Evolutionary conservation across 2,888 invertebrate genomes (phyloP), one percentile per base, ranked within the genome.

Genomic region (Mesoligia furuncula): DNA sequence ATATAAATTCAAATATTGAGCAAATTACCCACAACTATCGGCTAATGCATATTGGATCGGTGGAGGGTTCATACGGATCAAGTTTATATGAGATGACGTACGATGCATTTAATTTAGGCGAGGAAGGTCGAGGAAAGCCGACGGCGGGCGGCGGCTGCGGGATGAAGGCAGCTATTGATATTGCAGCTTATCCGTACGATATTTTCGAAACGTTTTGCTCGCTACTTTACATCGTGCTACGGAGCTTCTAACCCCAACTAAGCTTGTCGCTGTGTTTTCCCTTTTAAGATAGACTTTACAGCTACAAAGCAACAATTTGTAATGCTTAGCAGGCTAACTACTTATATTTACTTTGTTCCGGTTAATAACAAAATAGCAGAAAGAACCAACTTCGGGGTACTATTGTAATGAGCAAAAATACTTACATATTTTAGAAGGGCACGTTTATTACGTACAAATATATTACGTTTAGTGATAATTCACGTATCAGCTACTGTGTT

Each of bases 81-180:
- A 81, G 69, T 76, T 69, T 51, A 64, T 61, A 69, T 61, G 69
- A 61, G 69, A 59, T 83, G 62, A 57, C 80, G 61, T 66, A 42
- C 59, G 65, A 45, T 78, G 70, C 66, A 72, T 65, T 75, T 73
- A 79, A 86, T 86, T n/a, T 70, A 48, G 24, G n/a, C 24, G 45
- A 27, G n/a, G 51, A 62, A 62, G 51, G 42, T 62, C n/a, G 51
- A 39, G 42, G 51, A 51, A 17, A 27, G 20, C 54, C 48, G 57
- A 24, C 48, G 39, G 48, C 24, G 20, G 39, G 48, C 24, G 20
- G 62, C 48, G 45, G 69, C 39, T 42, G 39, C 36, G 48, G 31
- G n/a, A 27, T 4, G 39, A 59, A 11, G 73, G 36, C 51, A 24
- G 81, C 31, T 31, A 45, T 45, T 59, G 57, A 73, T 59, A 70